Base-by-base conservation (phyloP, 2,797 vertebrate species). In the Mormyrops boulengeri region DNA sequence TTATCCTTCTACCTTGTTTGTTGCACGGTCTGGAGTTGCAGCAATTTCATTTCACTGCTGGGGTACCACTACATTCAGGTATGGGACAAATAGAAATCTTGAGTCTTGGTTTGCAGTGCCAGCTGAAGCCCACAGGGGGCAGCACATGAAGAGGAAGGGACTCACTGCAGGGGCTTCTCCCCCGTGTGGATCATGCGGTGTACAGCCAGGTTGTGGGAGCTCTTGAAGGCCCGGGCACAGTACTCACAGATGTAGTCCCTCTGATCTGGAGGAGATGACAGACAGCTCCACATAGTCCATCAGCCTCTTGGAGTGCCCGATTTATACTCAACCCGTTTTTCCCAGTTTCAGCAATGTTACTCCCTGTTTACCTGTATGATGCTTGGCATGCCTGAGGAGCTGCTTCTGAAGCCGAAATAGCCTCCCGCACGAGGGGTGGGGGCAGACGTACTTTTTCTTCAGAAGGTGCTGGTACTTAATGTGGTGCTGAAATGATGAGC, bases 201-300 rank as follows among this genome's bases (percentile, higher is more conserved):
- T 90, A 99, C 98, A 0, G 98, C 98, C 95, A 99, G 94, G 92
- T 99, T 99, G 93, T 99, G 98, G 89, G 98, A 99, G 92, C 98
- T 99, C 95, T 99, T 99, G 93, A 99, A 99, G 50, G 98, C 98
- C 30, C 98, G 97, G 92, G 98, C 98, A 55, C 98, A 99, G 90
- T 98, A 99, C 94, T 99, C 98, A 92, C 98, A 99, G 93, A 99
- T 99, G 93, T 99, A 99, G 94, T 99, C 98, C 92, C 98, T 96
- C 94, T 99, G 98, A 95, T 99, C 98, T 99, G 92, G 90, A 92
- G 55, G 22, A 49, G 34, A 53, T 22, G 50, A n/a, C 19, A 7
- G 62, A n/a, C 49, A 50, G 41, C 17, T 6, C 30, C 14, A 38
- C 30, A 73, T 34, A n/a, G 34, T 80, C 38, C 14, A n/a, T 80